Evolutionary conservation across 1,140 invertebrate species (phyloP).

Genomic region (Aphidius gifuensis): DNA sequence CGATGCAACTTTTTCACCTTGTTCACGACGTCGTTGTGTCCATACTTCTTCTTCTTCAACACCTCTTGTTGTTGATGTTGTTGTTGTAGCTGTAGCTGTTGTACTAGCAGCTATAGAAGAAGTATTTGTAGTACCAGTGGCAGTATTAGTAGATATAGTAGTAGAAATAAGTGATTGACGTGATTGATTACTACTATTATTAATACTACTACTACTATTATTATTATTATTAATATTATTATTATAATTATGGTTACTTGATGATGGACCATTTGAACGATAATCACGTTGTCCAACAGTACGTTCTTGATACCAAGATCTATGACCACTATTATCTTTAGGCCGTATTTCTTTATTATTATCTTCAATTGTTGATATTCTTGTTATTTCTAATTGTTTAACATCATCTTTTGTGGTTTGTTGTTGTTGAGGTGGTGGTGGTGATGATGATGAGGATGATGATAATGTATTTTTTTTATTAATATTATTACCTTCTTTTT

Average conservation of each 20-base stretch:
- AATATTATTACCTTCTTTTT: slow-evolving; percentile 41
- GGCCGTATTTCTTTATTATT: slow-evolving; percentile 31
- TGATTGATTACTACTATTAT: too few species aligned
- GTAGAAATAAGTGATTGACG: too few species aligned
- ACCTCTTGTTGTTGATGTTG: slow-evolving; percentile 40
- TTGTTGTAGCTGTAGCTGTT: slow-evolving; percentile 13
- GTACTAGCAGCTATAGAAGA: slow-evolving; percentile 25
- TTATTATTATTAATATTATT: too few species aligned
- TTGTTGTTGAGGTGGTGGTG: too few species aligned
- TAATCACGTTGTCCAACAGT: slow-evolving; percentile 36
- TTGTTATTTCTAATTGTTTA: slow-evolving; percentile 26
- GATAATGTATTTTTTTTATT: slow-evolving; percentile 28
- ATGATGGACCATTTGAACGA: slow-evolving; percentile 37
- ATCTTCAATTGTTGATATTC: slow-evolving; percentile 20
- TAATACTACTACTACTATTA: too few species aligned
- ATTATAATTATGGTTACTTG: slow-evolving; percentile 28
- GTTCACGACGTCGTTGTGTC: slow-evolving; percentile 66
- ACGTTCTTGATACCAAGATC: slow-evolving; percentile 43
- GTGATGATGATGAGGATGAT: too few species aligned
- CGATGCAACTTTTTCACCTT: slow-evolving; percentile 66
- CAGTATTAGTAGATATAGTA: too few species aligned
- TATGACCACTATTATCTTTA: slow-evolving; percentile 24
- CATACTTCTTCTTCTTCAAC: slow-evolving; percentile 74
- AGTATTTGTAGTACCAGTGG: slow-evolving; percentile 12
- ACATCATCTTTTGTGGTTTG: slow-evolving; percentile 13